Conservation (phyloP, 1,140 invertebrate genomes). For the Pogonus chalceus region DNA sequence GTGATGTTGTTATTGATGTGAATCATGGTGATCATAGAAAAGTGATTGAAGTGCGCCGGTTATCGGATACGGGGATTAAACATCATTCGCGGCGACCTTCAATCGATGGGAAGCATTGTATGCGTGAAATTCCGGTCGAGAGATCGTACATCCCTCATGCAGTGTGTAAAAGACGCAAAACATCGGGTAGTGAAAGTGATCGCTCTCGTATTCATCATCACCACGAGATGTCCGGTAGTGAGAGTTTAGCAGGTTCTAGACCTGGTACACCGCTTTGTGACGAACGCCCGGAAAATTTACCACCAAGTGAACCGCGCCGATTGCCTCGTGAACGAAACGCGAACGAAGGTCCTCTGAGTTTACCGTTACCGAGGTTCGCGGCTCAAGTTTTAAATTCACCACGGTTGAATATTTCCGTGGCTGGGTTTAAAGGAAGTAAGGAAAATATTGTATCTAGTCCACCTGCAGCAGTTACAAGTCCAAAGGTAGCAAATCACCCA, state of each 20-base stretch:
- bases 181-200: slow-evolving; percentile 32
- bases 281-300: slow-evolving; percentile 64
- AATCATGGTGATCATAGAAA: slow-evolving; percentile 40
- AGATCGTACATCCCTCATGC: slow-evolving; percentile 27
- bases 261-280: slow-evolving; percentile 76
- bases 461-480: slow-evolving; percentile 33
- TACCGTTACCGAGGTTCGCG: slow-evolving; percentile 78
- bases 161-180: slow-evolving; percentile 35
- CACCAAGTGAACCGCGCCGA: slow-evolving; percentile 59
- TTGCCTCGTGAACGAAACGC: slow-evolving; percentile 46
- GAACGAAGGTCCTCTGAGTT: slow-evolving; percentile 56
- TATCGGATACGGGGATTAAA: slow-evolving; percentile 40
- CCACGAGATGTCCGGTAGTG: slow-evolving; percentile 34
- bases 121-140: slow-evolving; percentile 28
- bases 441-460: slow-evolving; percentile 30
- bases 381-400: slow-evolving; percentile 49
- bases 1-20: slow-evolving; percentile 32
- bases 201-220: slow-evolving; percentile 34
- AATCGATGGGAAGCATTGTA: slow-evolving; percentile 38
- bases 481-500: slow-evolving; percentile 28
- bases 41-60: slow-evolving; percentile 42
- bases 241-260: slow-evolving; percentile 52
- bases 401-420: slow-evolving; percentile 33
- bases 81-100: slow-evolving; percentile 41
- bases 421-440: slow-evolving; percentile 34